Base-by-base conservation (phyloP, 1,140 invertebrate genomes). In the Centruroides vittatus region DNA sequence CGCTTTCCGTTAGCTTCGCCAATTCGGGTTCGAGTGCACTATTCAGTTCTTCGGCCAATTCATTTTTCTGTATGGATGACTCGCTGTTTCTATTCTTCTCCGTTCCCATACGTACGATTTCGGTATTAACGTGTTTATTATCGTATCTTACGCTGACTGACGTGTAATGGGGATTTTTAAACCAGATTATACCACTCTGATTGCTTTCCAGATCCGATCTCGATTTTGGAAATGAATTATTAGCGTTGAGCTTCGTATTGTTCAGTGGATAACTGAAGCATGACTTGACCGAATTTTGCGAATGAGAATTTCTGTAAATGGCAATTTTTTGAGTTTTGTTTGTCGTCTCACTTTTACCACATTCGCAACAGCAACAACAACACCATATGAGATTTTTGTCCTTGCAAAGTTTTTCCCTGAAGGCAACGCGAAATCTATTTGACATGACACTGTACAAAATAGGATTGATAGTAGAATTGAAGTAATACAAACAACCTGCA, bases 381-480 rank as follows among this genome's bases (percentile, higher is more conserved):
- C 57, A 58, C 57, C 57, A 58, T 9, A 58, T 41, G 5, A 8
- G 41, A 8, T 41, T 41, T 41, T 41, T 41, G 8, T 41, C 41
- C 8, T 59, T 54, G 9, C 64, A 59, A 3, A 62, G 47, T 55
- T 60, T 59, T 35, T 62, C 60, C 10, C 58, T 46, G 55, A 70
- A 70, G 7, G 69, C 69, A 23, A 67, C 66, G 4, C 69, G 69
- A 57, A 70, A 70, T 3, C 69, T 52, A 50, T 67, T 70, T 4
- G 69, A 70, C 67, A 70, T 68, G 3, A 70, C 64, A 51, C 67
- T 70, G 54, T 70, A 70, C 11, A 70, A 64, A 35, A 70, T 62
- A 23, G 69, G 69, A 61, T 70, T 70, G 49, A 70, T 66, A 11
- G 69, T 70, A 7, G 67, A 67, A 55, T 70, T 70, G n/a, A 70